Evolutionary conservation across 2,113 vertebrate genomes (phyloP), one percentile per base, ranked within the genome.

Genomic region (Brachyhypopomus occidentalis): DNA sequence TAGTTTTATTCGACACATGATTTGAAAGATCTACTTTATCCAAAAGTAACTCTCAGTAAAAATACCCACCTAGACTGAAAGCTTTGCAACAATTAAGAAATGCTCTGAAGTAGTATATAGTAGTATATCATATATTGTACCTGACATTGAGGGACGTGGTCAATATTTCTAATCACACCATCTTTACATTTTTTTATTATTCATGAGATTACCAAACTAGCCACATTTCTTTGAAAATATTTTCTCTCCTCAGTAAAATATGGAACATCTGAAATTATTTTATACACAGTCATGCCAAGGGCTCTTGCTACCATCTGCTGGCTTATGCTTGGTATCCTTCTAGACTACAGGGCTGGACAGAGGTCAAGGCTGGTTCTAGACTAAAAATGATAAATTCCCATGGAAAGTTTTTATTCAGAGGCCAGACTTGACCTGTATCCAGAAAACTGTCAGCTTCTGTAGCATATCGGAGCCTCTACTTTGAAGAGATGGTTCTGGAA

Each of bases 201-300:
- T 20, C 1, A 9, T 30, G 34, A 19, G 11, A 2, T 71, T 48
- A 58, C 76, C 27, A 56, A 23, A 34, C 19, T 52, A 14, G 12
- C 12, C 45, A 52, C 12, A 14, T 52, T 52, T 52, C 45, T 55
- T 45, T 45, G 22, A 52, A 45, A 30, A 12, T n/a, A 30, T 0
- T n/a, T 56, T 69, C 62, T 62, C 8, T 59, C 75, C 72, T 59
- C 56, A 34, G 16, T 45, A 55, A 69, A 19, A 16, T 23, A 52
- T 56, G 20, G 30, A 77, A 72, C 38, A 77, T 48, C 55, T 70
- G 22, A 67, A 64, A 75, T 63, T 45, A 63, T 34, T 48, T 38
- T 72, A 48, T 74, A 74, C 83, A 59, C 75, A 75, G 59, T 75
- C 75, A 85, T 58, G 63, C 38, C 75, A 85, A 85, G 84, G 84